phyloP scores from a whole-genome alignment of 2,888 invertebrate genomes.

The Agrilus biguttatus region DNA sequence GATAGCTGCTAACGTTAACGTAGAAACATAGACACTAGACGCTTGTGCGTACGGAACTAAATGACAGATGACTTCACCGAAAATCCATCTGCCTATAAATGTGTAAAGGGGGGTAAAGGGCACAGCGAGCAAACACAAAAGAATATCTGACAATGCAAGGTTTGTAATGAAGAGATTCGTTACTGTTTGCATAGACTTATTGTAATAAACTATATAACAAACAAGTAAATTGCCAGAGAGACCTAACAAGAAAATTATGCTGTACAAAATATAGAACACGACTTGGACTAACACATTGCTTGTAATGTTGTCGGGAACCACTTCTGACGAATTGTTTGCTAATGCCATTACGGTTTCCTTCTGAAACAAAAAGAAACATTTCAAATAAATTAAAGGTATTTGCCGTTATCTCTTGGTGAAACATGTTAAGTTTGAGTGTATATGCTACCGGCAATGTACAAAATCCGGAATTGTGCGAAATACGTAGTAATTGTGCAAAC shows the following conservation, averaged over 20 bases:
- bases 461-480: too few species aligned
- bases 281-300: conserved; percentile 48
- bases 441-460: too few species aligned
- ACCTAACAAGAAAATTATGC: conserved; percentile 65
- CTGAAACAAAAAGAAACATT: too few species aligned
- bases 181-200: conserved; percentile 81
- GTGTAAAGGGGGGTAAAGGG: conserved; percentile 83
- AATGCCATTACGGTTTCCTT: conserved; percentile 8
- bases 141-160: conserved; percentile 72
- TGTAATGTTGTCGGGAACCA: conserved; percentile 21
- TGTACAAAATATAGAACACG: conserved; percentile 58
- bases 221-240: conserved; percentile 71
- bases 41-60: conserved; percentile 77
- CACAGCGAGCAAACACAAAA: conserved; percentile 71
- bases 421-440: too few species aligned
- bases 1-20: conserved; percentile 80
- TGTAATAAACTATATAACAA: conserved; percentile 71
- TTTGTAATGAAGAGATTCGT: conserved; percentile 87
- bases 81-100: conserved; percentile 71
- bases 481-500: too few species aligned
- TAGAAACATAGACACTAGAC: conserved; percentile 80
- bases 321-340: conserved; percentile 10
- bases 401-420: too few species aligned
- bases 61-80: conserved; percentile 70
- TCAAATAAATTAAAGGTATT: too few species aligned